phyloP scores from a whole-genome alignment of 1,140 invertebrate species.

The Palaemon carinicauda region DNA sequence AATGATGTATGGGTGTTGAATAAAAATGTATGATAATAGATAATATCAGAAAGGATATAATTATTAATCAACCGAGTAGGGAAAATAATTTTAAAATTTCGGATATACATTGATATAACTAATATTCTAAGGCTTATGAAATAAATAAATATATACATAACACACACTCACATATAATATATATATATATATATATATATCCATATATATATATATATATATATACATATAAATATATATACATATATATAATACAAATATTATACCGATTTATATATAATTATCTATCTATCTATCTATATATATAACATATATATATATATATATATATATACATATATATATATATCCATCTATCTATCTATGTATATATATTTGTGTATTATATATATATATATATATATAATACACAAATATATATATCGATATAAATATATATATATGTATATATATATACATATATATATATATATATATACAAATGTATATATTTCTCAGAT shows the following conservation, averaged over 20 bases:
- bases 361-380: neutral
- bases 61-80: too few species aligned
- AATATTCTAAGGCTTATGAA: too few species aligned
- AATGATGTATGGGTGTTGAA: too few species aligned
- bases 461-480: neutral
- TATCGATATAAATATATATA: neutral
- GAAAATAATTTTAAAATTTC: too few species aligned
- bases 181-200: neutral
- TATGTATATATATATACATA: neutral
- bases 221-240: neutral
- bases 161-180: neutral
- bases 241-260: neutral
- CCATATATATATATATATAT: constrained; percentile 2
- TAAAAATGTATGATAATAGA: too few species aligned
- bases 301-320: neutral
- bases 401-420: neutral
- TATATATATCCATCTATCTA: neutral
- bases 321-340: neutral
- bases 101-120: too few species aligned
- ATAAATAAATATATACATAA: neutral
- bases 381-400: neutral
- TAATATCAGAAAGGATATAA: too few species aligned
- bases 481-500: neutral
- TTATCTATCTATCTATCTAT: too few species aligned
- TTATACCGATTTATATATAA: too few species aligned